A percentile compares a stretch with the other conserved stretches of the same genome.
phyloP scores from a whole-genome alignment of 2,888 invertebrate species.

The Omphaloscelis lunosa region DNA sequence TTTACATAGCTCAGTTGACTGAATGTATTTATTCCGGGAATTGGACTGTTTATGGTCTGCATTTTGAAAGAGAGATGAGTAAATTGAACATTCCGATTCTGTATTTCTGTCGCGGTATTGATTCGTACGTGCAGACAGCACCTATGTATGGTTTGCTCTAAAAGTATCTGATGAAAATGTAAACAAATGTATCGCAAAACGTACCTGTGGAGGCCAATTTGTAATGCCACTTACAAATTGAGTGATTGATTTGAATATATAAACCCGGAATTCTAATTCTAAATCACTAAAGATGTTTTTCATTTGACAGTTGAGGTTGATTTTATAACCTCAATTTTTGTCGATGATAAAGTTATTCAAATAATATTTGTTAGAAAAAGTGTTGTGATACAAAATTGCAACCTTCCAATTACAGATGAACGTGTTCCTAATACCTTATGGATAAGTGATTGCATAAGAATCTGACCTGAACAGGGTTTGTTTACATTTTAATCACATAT shows the following conservation, averaged over 20 bases:
- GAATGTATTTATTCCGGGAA: constrained; percentile 42
- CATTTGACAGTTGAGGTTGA: background rate
- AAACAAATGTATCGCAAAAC: background rate
- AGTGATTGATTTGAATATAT: background rate
- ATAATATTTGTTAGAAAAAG: background rate
- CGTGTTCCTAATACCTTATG: background rate
- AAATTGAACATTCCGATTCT: constrained; percentile 8
- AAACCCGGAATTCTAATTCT: background rate
- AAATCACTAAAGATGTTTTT: background rate
- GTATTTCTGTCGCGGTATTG: background rate
- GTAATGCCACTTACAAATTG: background rate
- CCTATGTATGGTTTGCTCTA: background rate
- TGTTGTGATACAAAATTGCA: background rate
- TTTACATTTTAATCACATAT: background rate
- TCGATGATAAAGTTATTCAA: background rate
- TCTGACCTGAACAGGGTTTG: background rate
- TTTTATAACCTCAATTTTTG: background rate
- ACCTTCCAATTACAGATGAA: background rate
- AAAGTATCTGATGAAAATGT: background rate
- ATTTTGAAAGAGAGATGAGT: constrained; percentile 35
- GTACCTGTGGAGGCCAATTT: background rate
- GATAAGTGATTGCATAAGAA: background rate
- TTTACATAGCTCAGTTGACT: constrained; percentile 27
- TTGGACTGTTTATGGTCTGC: constrained; percentile 25
- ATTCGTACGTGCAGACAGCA: background rate